Evolutionary conservation across 2,888 invertebrate genomes (phyloP).

Genomic region (Cantharis lateralis): DNA sequence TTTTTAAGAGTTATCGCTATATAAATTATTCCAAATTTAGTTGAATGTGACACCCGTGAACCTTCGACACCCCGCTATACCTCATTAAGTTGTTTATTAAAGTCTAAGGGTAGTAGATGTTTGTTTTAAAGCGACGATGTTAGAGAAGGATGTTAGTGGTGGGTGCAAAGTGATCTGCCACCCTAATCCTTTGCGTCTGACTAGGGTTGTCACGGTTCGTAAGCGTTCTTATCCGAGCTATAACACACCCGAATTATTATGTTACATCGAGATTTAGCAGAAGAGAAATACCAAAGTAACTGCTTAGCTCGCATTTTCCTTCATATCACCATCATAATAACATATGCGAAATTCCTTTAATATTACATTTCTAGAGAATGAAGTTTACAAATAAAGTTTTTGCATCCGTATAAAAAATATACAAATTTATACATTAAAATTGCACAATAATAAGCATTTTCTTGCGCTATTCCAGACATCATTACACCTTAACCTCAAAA

Average conservation of each 20-base stretch:
- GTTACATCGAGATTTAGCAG: constrained; percentile 19
- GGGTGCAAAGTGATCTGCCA: constrained; percentile 18
- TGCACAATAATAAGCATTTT: not conserved
- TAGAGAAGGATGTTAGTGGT: constrained; percentile 14
- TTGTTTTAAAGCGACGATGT: constrained; percentile 18
- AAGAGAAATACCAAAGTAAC: constrained; percentile 16
- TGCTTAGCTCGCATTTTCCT: constrained; percentile 12
- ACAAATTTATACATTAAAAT: not conserved
- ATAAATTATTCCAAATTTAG: constrained; percentile 48
- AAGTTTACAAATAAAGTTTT: not conserved
- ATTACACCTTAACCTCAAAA: not conserved
- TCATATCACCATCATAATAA: constrained; percentile 19
- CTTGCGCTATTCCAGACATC: not conserved
- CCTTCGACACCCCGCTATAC: constrained; percentile 44
- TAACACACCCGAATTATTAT: constrained; percentile 21
- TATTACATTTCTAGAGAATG: constrained; percentile 18
- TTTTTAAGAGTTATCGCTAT: constrained; percentile 23
- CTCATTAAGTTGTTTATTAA: constrained; percentile 48
- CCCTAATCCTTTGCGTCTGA: constrained; percentile 20
- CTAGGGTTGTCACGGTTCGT: constrained; percentile 17
- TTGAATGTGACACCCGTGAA: constrained; percentile 45
- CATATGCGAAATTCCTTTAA: constrained; percentile 24
- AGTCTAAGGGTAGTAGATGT: constrained; percentile 36
- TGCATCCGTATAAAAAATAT: not conserved
- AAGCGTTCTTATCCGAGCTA: constrained; percentile 19